Evolutionary conservation across 1,140 invertebrate genomes (phyloP), one percentile per base, ranked within the genome.

Genomic region (Zeugodacus cucurbitae): DNA sequence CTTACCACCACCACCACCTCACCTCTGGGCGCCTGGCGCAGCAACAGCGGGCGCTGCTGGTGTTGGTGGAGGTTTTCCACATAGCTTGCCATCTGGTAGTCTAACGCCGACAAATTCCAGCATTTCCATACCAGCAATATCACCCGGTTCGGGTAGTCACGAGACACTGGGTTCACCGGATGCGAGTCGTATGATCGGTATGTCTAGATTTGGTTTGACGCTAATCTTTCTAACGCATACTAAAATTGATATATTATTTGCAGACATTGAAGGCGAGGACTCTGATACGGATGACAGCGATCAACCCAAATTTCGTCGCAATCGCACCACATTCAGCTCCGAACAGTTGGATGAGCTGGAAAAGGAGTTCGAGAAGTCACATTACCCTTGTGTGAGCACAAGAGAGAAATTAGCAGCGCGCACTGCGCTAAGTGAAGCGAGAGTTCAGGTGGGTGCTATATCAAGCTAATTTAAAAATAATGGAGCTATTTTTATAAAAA

Each of bases 331-430:
- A 6, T 99, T 99, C 93, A 98, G 97, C 90, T 96, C 97, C 0
- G 98, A 99, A 90, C 98, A 99, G 93, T 95, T 99, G 17, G 97
- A 98, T 93, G 97, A 98, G 91, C 94, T 99, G 87, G 98, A 99
- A 93, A 98, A 98, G 91, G 98, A 99, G 93, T 99, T 99, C 93
- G 97, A 98, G 92, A 97, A 98, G 91, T 98, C 97, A 87, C 98
- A 99, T 93, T 99, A 99, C 93, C 98, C 98, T 1, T 99, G 98
- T 92, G 97, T 99, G 7, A 98, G 97, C 44, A 98, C 98, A 1
- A 95, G 98, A 85, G 98, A 99, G 92, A 94, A 97, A 89, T 94
- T 99, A 37, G 98, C 98, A 0, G 96, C 97, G 41, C 97, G 98
- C 93, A 99, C 98, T 0, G 96, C 97, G 1, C 94, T 99, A 11